These are phyloP conservation scores for Simalia tracyae DNA, from an alignment of 2,797 vertebrate genomes.

Conservation along the genomic window DNA sequence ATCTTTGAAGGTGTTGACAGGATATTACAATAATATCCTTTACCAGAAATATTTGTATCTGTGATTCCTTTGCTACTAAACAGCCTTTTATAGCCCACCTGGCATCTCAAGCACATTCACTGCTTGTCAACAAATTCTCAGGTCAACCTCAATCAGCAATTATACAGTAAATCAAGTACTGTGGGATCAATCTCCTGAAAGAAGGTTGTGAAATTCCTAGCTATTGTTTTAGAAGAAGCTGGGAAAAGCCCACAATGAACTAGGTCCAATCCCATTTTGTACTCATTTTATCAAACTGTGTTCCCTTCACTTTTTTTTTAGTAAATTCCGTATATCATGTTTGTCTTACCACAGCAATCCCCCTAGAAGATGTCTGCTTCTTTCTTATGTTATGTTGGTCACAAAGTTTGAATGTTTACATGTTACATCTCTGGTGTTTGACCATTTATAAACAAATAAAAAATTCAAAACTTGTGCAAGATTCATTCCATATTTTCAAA, in stretches of 20 bases:
- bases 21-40: neutral
- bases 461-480: neutral
- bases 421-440: neutral
- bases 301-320: neutral
- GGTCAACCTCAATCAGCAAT: neutral
- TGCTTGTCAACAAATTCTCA: neutral
- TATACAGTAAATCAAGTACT: neutral
- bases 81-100: neutral
- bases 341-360: neutral
- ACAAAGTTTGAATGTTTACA: neutral
- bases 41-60: neutral
- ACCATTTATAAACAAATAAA: neutral
- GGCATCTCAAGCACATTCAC: neutral
- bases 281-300: neutral
- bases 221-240: neutral
- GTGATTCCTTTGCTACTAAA: neutral
- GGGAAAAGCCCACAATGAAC: neutral
- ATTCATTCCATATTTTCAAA: neutral
- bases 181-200: neutral
- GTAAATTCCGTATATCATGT: neutral
- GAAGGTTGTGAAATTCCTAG: neutral
- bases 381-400: neutral
- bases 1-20: neutral
- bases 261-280: neutral
- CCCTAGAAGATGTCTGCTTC: neutral